These are phyloP conservation scores for Phrynocephalus vlangalii DNA, from an alignment of 2,797 vertebrate species.

Conservation along the genomic window DNA sequence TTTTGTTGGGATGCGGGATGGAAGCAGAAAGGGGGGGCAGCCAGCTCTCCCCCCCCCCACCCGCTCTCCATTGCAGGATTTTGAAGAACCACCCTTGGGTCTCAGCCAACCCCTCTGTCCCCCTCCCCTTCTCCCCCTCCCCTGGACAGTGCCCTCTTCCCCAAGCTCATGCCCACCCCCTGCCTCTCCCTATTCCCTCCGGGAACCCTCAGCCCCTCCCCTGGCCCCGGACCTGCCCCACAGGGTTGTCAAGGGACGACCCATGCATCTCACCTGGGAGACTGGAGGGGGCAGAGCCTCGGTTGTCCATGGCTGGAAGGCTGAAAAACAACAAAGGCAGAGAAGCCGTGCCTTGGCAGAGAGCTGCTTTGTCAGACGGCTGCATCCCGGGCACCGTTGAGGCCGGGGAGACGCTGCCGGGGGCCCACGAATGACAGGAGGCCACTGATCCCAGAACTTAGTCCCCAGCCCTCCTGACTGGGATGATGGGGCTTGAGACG, in stretches of 20 bases:
- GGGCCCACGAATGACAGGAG: neutral
- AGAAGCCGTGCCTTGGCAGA: neutral
- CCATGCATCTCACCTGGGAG: neutral
- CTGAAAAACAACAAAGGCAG: neutral
- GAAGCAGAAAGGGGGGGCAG: too few relatives aligned
- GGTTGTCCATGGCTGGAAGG: constrained; percentile 13
- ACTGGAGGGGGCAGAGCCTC: neutral
- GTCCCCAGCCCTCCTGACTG: too few relatives aligned
- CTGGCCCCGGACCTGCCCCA: neutral
- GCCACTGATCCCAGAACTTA: too few relatives aligned
- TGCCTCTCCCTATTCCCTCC: neutral
- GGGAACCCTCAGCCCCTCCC: neutral
- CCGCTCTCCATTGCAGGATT: too few relatives aligned
- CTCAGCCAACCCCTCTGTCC: too few relatives aligned
- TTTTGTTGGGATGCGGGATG: too few relatives aligned
- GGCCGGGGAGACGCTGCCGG: neutral
- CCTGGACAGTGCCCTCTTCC: too few relatives aligned
- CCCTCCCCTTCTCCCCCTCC: too few relatives aligned
- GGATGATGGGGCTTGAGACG: too few relatives aligned
- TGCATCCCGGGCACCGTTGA: too few relatives aligned
- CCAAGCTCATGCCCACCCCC: neutral
- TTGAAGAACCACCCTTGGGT: too few relatives aligned
- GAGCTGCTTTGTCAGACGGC: neutral
- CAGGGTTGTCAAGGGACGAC: neutral
- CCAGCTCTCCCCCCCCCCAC: too few relatives aligned